A percentile compares a stretch with the other conserved stretches of the same genome.
Conservation (phyloP, 1,140 invertebrate species). For the Pseudoatta argentina region DNA sequence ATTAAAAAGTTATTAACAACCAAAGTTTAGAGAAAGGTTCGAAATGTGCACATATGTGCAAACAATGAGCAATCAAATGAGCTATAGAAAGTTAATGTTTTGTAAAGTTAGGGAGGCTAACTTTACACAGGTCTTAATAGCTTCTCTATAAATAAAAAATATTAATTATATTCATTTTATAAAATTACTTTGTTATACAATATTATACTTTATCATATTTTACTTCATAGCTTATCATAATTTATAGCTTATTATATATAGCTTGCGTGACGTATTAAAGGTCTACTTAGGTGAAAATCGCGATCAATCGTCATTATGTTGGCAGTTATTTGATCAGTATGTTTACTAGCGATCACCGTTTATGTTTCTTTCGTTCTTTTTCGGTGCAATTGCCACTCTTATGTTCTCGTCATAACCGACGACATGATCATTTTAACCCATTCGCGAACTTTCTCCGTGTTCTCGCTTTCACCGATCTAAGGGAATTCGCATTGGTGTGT, state of each 20-base stretch:
- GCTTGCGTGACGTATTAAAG: background rate
- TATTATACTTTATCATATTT: background rate
- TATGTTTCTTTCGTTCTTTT: background rate
- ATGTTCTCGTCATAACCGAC: background rate
- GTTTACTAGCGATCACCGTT: background rate
- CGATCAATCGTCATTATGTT: conserved; percentile 2
- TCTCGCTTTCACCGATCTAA: conserved; percentile 49
- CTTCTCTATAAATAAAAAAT: background rate
- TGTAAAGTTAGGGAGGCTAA: no score
- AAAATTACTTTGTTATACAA: background rate
- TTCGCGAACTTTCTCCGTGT: conserved; percentile 53
- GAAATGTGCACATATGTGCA: no score
- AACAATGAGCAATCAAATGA: no score
- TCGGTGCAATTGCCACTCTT: conserved; percentile 10
- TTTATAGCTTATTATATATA: background rate
- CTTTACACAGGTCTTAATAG: background rate
- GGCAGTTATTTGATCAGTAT: background rate
- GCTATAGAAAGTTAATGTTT: no score
- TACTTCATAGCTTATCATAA: background rate
- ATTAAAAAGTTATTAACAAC: no score
- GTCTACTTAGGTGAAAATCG: background rate
- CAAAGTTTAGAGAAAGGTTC: no score
- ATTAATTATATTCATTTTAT: background rate
- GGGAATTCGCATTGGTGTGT: conserved; percentile 2
- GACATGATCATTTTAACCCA: conserved; percentile 42